Base-by-base conservation (phyloP, 2,113 vertebrate genomes). In the Stictonetta naevosa region DNA sequence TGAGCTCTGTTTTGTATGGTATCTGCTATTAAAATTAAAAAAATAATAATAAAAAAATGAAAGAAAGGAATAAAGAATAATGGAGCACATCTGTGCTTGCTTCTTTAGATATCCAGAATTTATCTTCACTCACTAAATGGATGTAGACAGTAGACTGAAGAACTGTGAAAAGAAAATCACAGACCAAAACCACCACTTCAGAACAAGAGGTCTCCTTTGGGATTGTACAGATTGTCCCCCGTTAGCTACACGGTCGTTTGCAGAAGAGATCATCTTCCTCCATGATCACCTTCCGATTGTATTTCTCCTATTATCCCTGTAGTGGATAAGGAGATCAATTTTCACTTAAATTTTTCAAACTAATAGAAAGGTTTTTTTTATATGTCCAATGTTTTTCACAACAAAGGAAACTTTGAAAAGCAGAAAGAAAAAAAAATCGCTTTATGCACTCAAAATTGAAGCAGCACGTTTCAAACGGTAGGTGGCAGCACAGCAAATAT, bases 401-500 rank as follows among this genome's bases (percentile, higher is more conserved):
- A 33, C 21, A 72, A 72, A 86, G 11, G 69, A 5, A 55, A 58
- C 31, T 21, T 34, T 20, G 15, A 86, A 91, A 80, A 67, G 10
- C 20, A 31, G 20, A 13, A 26, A 21, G 5, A 26, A 31, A 8
- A n/a, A 23, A 7, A 7, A 44, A 33, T 33, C 15, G 2, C 3
- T 9, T 28, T 66, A 55, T 2, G 12, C 7, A 2, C 44, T 52
- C 29, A 11, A 48, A 66, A 48, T 31, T 22, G 52, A 50, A 77
- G 33, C 28, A 38, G 29, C 33, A 44, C 15, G 46, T 15, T 36
- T 1, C 6, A 48, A 97, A 84, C 98, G 95, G 97, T 68, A 97
- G 98, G 84, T 56, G 97, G 97, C 91, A 92, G 95, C 96, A 96
- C 95, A 98, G 97, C 92, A 97, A 96, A 81, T 16, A 46, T 28